phyloP scores from a whole-genome alignment of 2,888 invertebrate genomes.

The Chalcosyrphus nemorum region DNA sequence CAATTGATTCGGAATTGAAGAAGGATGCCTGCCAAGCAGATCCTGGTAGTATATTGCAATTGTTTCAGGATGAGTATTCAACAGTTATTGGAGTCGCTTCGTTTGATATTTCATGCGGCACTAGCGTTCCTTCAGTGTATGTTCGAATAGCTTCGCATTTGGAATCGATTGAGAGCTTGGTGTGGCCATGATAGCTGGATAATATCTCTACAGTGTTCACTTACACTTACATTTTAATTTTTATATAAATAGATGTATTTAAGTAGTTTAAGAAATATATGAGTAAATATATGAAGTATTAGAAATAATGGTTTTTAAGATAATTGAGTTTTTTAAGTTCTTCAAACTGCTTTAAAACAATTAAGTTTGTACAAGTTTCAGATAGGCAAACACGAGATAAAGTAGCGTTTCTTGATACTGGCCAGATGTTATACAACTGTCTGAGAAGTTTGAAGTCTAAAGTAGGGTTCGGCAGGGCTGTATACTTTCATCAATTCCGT shows the following conservation, averaged over 20 bases:
- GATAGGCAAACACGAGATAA: no score
- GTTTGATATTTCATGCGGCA: slow-evolving; percentile 74
- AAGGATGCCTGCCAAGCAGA: slow-evolving; percentile 75
- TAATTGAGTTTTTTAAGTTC: no score
- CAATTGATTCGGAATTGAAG: slow-evolving; percentile 63
- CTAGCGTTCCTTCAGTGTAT: slow-evolving; percentile 57
- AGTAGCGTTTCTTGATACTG: no score
- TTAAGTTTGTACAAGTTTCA: no score
- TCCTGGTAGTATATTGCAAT: slow-evolving; percentile 74
- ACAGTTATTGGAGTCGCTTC: slow-evolving; percentile 75
- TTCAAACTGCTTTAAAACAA: no score
- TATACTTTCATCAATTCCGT: no score
- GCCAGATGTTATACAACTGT: no score
- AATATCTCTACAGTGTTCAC: background rate
- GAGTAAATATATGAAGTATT: no score
- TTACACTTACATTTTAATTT: background rate
- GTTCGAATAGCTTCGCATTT: slow-evolving; percentile 74
- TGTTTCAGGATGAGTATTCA: slow-evolving; percentile 7
- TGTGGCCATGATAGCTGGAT: slow-evolving; percentile 73
- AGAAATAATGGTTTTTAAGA: no score
- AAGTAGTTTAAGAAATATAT: no score
- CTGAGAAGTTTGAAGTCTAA: no score
- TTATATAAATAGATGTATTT: slow-evolving; percentile 21
- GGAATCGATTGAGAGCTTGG: slow-evolving; percentile 75
- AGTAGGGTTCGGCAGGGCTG: no score